A percentile compares a stretch with the other conserved stretches of the same genome.
These are phyloP conservation scores for Zingel zingel DNA, from an alignment of 2,113 vertebrate species.

Conservation along the genomic window DNA sequence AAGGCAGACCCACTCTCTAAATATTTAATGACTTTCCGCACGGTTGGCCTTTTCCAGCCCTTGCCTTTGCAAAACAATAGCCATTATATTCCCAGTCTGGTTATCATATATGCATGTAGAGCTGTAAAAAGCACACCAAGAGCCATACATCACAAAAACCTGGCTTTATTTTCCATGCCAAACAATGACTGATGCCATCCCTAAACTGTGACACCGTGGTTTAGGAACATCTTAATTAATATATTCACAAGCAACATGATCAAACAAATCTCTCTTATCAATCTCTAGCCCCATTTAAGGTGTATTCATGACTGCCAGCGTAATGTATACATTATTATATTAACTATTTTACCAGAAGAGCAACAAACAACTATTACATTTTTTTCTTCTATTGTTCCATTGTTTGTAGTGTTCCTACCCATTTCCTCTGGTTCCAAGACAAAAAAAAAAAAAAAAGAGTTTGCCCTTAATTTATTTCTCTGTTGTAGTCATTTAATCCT, in stretches of 20 bases:
- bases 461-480: constrained; percentile 33
- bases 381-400: constrained; percentile 46
- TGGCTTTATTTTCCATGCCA: constrained; percentile 13
- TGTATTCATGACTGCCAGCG: not conserved
- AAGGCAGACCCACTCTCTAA: constrained; percentile 81
- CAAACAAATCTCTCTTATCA: not conserved
- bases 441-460: constrained; percentile 5
- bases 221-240: not conserved
- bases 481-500: constrained; percentile 37
- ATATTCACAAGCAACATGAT: not conserved
- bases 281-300: not conserved
- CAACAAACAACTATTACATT: not conserved
- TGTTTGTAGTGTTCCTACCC: constrained; percentile 48
- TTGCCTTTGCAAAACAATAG: constrained; percentile 78
- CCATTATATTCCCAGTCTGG: constrained; percentile 61
- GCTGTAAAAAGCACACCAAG: constrained; percentile 41
- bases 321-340: not conserved
- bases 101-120: constrained; percentile 43
- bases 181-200: constrained; percentile 3
- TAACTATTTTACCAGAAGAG: constrained; percentile 36
- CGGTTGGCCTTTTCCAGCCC: constrained; percentile 78
- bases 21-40: constrained; percentile 86
- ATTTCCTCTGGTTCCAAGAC: constrained; percentile 51
- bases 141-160: constrained; percentile 4
- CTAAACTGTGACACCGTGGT: not conserved